Conservation (phyloP, 2,113 vertebrate genomes). For the Labrus mixtus region DNA sequence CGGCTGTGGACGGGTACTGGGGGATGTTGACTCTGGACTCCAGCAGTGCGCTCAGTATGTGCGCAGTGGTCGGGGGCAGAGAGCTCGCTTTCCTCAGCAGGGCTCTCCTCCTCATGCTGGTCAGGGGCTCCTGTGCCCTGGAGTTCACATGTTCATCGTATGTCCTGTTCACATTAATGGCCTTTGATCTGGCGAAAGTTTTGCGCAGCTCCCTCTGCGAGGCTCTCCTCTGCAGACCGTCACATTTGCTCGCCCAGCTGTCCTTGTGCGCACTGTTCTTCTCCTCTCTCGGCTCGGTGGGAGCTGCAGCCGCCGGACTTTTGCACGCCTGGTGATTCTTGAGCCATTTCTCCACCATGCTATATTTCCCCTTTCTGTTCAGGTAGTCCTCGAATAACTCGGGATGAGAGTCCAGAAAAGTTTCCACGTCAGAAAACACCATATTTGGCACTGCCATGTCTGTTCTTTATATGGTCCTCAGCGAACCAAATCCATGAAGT, state of each 20-base stretch:
- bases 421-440: slow-evolving; percentile 95
- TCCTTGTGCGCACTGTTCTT: slow-evolving; percentile 77
- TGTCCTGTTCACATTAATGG: slow-evolving; percentile 93
- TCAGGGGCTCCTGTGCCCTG: slow-evolving; percentile 93
- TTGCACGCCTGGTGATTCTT: slow-evolving; percentile 85
- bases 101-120: slow-evolving; percentile 92
- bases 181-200: slow-evolving; percentile 97
- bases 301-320: slow-evolving; percentile 58
- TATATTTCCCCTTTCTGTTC: slow-evolving; percentile 89
- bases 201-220: slow-evolving; percentile 96
- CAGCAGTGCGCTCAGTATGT: slow-evolving; percentile 95
- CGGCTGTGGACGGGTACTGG: slow-evolving; percentile 94
- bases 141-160: slow-evolving; percentile 96
- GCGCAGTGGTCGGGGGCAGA: slow-evolving; percentile 94
- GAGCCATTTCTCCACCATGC: slow-evolving; percentile 95
- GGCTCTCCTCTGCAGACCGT: slow-evolving; percentile 88
- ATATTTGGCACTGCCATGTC: slow-evolving; percentile 87
- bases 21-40: slow-evolving; percentile 98
- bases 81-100: slow-evolving; percentile 97
- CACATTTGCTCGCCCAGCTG: slow-evolving; percentile 83
- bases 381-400: slow-evolving; percentile 92
- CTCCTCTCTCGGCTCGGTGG: slow-evolving; percentile 69
- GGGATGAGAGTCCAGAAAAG: slow-evolving; percentile 95
- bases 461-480: slow-evolving; percentile 64
- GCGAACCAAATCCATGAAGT: slow-evolving; percentile 68